Evolutionary conservation across 2,888 invertebrate species (phyloP), one percentile per base, ranked within the genome.

Genomic region (Oegoconia quadripuncta): DNA sequence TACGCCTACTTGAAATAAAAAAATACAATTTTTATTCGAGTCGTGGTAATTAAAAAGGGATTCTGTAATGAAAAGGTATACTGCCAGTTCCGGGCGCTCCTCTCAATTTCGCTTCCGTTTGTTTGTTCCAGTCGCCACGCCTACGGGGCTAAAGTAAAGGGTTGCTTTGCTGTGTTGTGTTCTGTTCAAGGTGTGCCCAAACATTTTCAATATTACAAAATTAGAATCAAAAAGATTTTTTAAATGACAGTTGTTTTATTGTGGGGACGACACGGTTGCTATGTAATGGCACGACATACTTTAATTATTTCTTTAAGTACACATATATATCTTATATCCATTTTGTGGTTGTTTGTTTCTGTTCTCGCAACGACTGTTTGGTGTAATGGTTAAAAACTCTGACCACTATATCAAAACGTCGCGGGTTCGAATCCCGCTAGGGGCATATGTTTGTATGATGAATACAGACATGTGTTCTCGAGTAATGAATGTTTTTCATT

Each of bases 1-100:
- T 86, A 84, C 82, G 79, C 70, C 82, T 80, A 79, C 86, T 87
- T 84, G 84, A 76, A 81, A 82, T 81, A 82, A 84, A 79, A 84
- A 86, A 86, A 86, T 78, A 83, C 82, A 82, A 81, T 83, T 86
- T 84, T 87, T 83, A 79, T 84, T 83, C 77, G 73, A 78, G 71
- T 74, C 75, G 70, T 76, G 78, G 86, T 84, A 87, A 87, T 87
- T 87, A 87, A 87, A 87, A 86, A 81, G 84, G 86, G 86, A 84
- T 86, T 82, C 76, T 77, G 81, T 84, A 84, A 84, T 86, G 81
- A 83, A 86, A 87, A 86, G 84, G 84, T 87, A 86, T 81, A 82
- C 81, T 74, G 79, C 57, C 74, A 72, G 81, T 84, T 82, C 80
- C 82, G 82, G 81, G 70, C 74, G 77, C 79, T 83, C 74, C 81